Percentiles rank a stretch among this genome's conserved stretches.
phyloP scores from a whole-genome alignment of 2,113 vertebrate genomes.

The Eubucco bourcierii region DNA sequence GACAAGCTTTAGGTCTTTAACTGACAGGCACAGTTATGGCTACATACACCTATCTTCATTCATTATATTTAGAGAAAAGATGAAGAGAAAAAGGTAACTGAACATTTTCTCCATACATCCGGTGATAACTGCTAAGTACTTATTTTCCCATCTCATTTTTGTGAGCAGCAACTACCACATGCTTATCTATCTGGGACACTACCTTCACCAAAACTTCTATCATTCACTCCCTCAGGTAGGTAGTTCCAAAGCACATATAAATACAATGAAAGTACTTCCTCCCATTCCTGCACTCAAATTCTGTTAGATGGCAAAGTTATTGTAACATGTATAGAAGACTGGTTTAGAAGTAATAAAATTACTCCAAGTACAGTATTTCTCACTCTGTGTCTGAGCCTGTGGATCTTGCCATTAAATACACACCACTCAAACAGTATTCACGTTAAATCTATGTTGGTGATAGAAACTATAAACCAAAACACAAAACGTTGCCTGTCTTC shows the following conservation, averaged over 20 bases:
- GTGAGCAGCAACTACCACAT: background rate
- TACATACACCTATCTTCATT: background rate
- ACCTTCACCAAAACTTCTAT: background rate
- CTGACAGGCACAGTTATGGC: background rate
- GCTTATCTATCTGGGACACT: background rate
- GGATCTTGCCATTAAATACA: background rate
- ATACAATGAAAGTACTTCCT: background rate
- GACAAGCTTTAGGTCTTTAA: background rate
- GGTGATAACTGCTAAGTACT: background rate
- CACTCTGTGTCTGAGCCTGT: background rate
- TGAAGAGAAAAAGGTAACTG: background rate
- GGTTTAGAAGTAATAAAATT: background rate
- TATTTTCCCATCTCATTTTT: background rate
- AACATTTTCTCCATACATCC: background rate
- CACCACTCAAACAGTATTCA: background rate
- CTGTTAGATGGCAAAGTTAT: background rate
- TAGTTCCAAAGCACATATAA: background rate
- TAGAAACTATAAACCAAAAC: background rate
- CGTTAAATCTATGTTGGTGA: background rate
- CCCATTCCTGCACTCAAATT: background rate
- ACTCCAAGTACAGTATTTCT: background rate
- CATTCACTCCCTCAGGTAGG: background rate
- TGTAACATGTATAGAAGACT: background rate
- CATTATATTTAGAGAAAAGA: background rate
- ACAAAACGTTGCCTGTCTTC: background rate